A percentile compares a stretch with the other conserved stretches of the same genome.
Evolutionary conservation across 2,888 invertebrate species (phyloP).

Genomic region (Amaurobius ferox): DNA sequence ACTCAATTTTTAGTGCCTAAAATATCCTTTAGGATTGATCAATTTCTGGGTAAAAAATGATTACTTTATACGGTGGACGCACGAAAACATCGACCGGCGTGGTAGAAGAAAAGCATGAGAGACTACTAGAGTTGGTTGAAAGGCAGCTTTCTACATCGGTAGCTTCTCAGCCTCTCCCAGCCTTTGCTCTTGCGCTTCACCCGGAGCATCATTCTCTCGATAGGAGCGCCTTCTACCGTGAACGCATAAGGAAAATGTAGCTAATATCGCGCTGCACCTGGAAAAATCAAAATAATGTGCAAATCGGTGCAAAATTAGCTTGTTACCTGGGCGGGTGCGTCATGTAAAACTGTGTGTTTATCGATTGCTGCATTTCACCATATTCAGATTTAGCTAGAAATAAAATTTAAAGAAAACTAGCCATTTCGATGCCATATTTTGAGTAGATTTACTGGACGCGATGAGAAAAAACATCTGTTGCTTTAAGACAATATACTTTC

Average conservation of each 20-base stretch:
- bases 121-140: constrained; percentile 11
- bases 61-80: not conserved
- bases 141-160: constrained; percentile 38
- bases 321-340: constrained; percentile 6
- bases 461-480: too few relatives aligned
- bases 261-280: constrained; percentile 10
- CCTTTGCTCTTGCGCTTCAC: constrained; percentile 62
- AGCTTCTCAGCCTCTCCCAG: constrained; percentile 58
- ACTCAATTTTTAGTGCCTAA: too few relatives aligned
- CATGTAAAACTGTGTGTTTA: not conserved
- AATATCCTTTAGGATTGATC: not conserved
- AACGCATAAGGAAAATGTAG: constrained; percentile 1
- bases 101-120: constrained; percentile 25
- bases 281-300: constrained; percentile 13
- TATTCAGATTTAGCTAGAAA: not conserved
- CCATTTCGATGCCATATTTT: too few relatives aligned
- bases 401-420: not conserved
- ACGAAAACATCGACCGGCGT: constrained; percentile 36
- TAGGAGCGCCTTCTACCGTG: constrained; percentile 64
- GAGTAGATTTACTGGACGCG: too few relatives aligned
- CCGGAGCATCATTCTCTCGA: constrained; percentile 43
- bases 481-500: too few relatives aligned
- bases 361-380: not conserved
- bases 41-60: too few relatives aligned
- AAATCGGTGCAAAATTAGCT: constrained; percentile 14